Conservation (phyloP, 2,113 vertebrate genomes). For the Nothoprocta perdicaria region DNA sequence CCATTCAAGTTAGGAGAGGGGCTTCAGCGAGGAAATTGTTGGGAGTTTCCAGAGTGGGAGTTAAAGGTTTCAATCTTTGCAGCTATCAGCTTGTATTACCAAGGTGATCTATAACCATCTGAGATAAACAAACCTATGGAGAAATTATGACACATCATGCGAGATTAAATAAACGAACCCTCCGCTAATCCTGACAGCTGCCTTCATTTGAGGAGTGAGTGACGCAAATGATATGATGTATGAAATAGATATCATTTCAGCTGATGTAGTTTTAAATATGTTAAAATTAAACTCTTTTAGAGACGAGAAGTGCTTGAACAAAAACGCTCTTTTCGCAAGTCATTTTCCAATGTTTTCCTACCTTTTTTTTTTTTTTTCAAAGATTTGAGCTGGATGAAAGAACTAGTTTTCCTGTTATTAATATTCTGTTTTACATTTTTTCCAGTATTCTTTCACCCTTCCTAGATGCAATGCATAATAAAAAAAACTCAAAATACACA, state of each 20-base stretch:
- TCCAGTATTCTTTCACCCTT: neutral
- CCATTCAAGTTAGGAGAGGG: neutral
- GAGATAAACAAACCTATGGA: neutral
- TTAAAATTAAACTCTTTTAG: conserved; percentile 52
- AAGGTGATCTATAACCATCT: conserved; percentile 7
- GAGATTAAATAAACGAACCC: conserved; percentile 44
- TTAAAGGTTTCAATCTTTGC: conserved; percentile 8
- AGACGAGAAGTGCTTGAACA: conserved; percentile 27
- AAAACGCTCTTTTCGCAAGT: conserved; percentile 12
- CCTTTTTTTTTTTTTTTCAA: neutral
- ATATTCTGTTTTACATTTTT: neutral
- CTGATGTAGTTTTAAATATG: conserved; percentile 39
- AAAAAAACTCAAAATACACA: neutral
- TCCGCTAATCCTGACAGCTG: neutral
- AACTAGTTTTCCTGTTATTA: conserved; percentile 20
- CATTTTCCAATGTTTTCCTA: neutral
- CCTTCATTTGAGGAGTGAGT: conserved; percentile 26
- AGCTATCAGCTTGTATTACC: neutral
- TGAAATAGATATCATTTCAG: conserved; percentile 43
- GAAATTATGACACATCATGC: neutral
- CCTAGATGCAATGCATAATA: neutral
- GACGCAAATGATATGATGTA: conserved; percentile 24
- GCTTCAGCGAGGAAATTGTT: neutral
- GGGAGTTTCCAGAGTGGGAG: neutral
- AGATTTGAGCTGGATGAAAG: conserved; percentile 12